Evolutionary conservation across 2,797 vertebrate species (phyloP), one percentile per base, ranked within the genome.

Genomic region (Eidolon dupreanum): DNA sequence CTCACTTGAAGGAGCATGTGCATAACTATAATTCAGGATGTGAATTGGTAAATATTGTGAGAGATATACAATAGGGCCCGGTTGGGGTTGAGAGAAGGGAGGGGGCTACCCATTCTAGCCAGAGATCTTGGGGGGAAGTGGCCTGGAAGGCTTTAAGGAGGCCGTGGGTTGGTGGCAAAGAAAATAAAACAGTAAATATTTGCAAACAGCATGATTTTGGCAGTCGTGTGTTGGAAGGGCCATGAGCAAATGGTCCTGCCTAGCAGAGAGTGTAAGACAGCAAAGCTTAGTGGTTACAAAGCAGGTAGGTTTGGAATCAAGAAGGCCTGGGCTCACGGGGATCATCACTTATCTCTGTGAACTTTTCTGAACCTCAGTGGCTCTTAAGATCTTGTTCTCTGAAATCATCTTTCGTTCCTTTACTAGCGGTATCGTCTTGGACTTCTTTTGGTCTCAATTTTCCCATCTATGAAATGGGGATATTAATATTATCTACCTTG

Each of bases 371-470:
- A 59, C 57, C 38, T 55, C 22, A 17, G 15, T 15, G 19, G 43
- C 26, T 11, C 82, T 24, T 24, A 36, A 81, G 38, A 75, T 31
- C 77, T 66, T 33, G 33, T 26, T 33, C n/a, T 85, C 73, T 13
- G 22, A 90, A 33, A n/a, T 61, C 36, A n/a, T 70, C 46, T 53
- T 28, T 66, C 43, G 1, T 88, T 88, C 66, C 49, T 70, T 81
- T 46, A 61, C 61, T 55, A 22, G 19, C 53, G 41, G 17, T 49
- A 26, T 13, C 22, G 55, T 33, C 31, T 38, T 74, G 55, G 81
- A 31, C 36, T 70, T 75, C 55, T 75, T 73, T 74, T 70, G 75
- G 68, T 66, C 90, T 96, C 77, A 15, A n/a, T 83, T 66, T 95
- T 95, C 73, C 88, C 41, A 71, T 73, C 61, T 73, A 6, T 88